Evolutionary conservation across 2,113 vertebrate species (phyloP).

Genomic region (Piprites chloris): DNA sequence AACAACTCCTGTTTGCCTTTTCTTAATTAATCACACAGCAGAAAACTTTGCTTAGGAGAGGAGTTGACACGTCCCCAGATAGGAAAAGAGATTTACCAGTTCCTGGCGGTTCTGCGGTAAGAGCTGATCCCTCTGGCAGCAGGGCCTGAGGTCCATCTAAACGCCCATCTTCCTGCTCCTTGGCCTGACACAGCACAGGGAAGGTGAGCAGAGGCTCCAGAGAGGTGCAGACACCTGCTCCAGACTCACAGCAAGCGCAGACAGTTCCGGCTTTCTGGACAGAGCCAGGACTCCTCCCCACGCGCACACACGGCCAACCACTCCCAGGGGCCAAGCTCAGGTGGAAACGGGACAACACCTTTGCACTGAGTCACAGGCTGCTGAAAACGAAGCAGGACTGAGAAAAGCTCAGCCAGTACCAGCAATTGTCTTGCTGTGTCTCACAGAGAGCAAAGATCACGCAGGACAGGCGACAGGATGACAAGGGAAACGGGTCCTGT

Average conservation of each 20-base stretch:
- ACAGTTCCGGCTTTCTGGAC: not conserved
- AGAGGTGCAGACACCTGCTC: not conserved
- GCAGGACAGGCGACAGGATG: accelerated
- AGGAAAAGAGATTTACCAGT: not conserved
- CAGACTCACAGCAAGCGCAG: not conserved
- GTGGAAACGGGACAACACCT: not conserved
- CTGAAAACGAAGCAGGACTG: not conserved
- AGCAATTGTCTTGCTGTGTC: not conserved
- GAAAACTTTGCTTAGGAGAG: not conserved
- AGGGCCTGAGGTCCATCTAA: not conserved
- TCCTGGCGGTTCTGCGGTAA: not conserved
- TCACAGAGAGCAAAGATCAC: not conserved
- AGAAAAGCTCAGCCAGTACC: accelerated
- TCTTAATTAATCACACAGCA: not conserved
- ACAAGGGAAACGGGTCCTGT: not conserved
- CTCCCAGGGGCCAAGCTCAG: not conserved
- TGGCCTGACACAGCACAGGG: accelerated
- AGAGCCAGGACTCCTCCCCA: not conserved
- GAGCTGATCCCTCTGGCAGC: not conserved
- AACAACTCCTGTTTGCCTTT: not conserved
- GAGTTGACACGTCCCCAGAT: accelerated
- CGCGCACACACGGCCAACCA: accelerated
- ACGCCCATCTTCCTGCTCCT: not conserved
- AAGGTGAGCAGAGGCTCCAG: not conserved
- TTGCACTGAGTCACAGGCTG: not conserved